Evolutionary conservation across 2,888 invertebrate genomes (phyloP).

Genomic region (Spodoptera littoralis): DNA sequence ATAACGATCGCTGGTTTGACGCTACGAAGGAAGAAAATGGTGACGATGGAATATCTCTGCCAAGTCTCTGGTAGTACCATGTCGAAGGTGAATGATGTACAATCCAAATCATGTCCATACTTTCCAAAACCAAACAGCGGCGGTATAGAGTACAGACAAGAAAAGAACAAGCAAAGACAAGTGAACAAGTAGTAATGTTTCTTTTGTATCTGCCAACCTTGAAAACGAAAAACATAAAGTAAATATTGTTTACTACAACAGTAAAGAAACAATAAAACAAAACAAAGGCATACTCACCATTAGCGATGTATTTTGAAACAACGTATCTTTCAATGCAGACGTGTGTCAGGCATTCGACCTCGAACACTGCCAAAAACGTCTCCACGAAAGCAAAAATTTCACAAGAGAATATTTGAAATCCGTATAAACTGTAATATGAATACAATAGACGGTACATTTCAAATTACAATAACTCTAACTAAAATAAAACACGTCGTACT

Average conservation of each 20-base stretch:
- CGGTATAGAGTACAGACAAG: constrained; percentile 74
- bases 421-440: constrained; percentile 63
- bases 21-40: constrained; percentile 75
- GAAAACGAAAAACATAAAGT: constrained; percentile 50
- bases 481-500: background rate
- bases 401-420: constrained; percentile 74
- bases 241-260: constrained; percentile 17
- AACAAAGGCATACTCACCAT: constrained; percentile 70
- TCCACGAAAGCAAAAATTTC: constrained; percentile 75
- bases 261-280: constrained; percentile 17
- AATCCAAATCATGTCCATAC: constrained; percentile 79
- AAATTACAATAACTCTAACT: background rate
- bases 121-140: constrained; percentile 78
- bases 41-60: constrained; percentile 69
- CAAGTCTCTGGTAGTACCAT: constrained; percentile 72
- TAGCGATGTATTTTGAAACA: constrained; percentile 74
- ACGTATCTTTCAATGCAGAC: constrained; percentile 85
- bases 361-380: constrained; percentile 81
- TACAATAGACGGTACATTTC: constrained; percentile 7
- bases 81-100: constrained; percentile 78
- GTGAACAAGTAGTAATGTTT: constrained; percentile 74
- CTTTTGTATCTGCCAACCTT: constrained; percentile 76
- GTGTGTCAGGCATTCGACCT: constrained; percentile 82
- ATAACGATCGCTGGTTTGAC: constrained; percentile 78
- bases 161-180: constrained; percentile 72